Conservation (phyloP, 2,888 invertebrate species). For the Acleris literana region DNA sequence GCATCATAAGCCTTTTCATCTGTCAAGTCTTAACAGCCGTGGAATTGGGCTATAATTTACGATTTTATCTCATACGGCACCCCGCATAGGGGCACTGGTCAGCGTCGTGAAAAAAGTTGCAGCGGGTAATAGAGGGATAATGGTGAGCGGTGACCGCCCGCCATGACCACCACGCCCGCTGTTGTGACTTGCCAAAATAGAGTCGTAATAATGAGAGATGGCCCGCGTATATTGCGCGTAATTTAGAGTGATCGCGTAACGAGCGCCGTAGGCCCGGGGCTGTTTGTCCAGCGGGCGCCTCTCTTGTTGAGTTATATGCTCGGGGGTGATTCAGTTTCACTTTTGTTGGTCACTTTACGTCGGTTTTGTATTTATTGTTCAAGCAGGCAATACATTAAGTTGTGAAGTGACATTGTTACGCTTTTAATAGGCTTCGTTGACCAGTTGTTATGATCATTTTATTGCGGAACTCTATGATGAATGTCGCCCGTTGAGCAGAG, state of each 20-base stretch:
- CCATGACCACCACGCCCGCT: conserved; percentile 65
- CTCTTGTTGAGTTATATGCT: conserved; percentile 55
- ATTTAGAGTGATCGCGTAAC: conserved; percentile 74
- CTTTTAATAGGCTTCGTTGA: conserved; percentile 53
- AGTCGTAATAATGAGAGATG: conserved; percentile 80
- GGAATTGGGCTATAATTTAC: conserved; percentile 84
- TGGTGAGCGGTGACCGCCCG: conserved; percentile 66
- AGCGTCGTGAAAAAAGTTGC: conserved; percentile 69
- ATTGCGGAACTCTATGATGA: conserved; percentile 50
- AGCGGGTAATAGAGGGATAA: conserved; percentile 66
- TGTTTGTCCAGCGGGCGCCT: conserved; percentile 66
- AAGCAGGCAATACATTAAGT: conserved; percentile 59
- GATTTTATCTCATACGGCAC: conserved; percentile 78
- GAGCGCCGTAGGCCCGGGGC: conserved; percentile 54
- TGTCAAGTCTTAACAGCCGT: conserved; percentile 80
- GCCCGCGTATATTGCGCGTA: conserved; percentile 74
- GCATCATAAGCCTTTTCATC: conserved; percentile 80
- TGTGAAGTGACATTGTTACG: conserved; percentile 42
- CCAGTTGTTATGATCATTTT: conserved; percentile 42
- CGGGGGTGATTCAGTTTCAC: conserved; percentile 72
- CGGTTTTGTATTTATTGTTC: conserved; percentile 64
- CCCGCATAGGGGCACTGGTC: conserved; percentile 79
- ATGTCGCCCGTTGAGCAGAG: conserved; percentile 44
- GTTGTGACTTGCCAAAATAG: conserved; percentile 81
- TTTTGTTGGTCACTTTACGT: conserved; percentile 75